These are phyloP conservation scores for Ambastaia sidthimunki DNA, from an alignment of 2,797 vertebrate genomes.

Conservation along the genomic window DNA sequence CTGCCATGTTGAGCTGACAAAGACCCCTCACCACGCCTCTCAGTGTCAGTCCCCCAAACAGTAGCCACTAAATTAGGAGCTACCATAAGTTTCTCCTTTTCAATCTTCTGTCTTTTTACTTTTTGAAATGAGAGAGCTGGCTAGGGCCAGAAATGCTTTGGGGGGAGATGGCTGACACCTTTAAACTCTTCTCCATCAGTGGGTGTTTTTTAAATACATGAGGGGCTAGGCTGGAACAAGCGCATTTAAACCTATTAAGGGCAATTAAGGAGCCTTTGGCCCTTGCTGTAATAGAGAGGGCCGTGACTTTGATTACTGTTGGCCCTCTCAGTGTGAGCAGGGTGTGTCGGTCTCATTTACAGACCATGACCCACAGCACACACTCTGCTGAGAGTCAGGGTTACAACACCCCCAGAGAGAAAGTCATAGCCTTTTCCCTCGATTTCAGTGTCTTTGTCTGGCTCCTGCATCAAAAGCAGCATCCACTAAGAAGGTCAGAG, in stretches of 20 bases:
- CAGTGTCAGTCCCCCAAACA: constrained; percentile 81
- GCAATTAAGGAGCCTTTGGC: constrained; percentile 93
- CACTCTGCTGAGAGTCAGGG: constrained; percentile 69
- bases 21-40: constrained; percentile 84
- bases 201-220: constrained; percentile 54
- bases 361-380: constrained; percentile 79
- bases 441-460: constrained; percentile 67
- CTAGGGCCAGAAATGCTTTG: constrained; percentile 20
- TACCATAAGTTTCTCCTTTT: constrained; percentile 73
- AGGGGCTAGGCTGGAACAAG: constrained; percentile 83
- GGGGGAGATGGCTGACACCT: constrained; percentile 34
- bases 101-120: constrained; percentile 62
- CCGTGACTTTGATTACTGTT: constrained; percentile 88
- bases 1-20: constrained; percentile 56
- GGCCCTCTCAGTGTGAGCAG: constrained; percentile 77
- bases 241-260: constrained; percentile 94
- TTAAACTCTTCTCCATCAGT: constrained; percentile 47
- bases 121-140: constrained; percentile 57
- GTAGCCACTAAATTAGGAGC: constrained; percentile 82
- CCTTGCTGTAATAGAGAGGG: constrained; percentile 80
- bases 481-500: constrained; percentile 97
- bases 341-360: constrained; percentile 87
- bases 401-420: constrained; percentile 78
- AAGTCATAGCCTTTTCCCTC: constrained; percentile 61
- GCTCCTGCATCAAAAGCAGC: constrained; percentile 88